phyloP scores from a whole-genome alignment of 35 echinoderm and acorn worm genomes.

The Patiria miniata region DNA sequence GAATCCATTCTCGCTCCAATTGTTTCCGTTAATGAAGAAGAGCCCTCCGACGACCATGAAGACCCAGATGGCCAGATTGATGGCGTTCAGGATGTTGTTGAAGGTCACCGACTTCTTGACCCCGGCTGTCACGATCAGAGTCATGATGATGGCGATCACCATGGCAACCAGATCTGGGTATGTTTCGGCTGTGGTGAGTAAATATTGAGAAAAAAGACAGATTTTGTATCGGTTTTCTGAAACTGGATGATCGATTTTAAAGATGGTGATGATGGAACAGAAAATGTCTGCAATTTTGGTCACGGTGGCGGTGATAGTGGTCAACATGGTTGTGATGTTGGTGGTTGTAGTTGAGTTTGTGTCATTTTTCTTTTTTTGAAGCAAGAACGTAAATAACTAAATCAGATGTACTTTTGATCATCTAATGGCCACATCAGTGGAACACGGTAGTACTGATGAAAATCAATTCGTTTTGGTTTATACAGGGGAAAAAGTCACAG shows the following conservation, averaged over 20 bases:
- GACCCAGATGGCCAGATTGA: constrained; percentile 91
- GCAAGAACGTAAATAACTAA: no score
- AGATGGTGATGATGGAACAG: no score
- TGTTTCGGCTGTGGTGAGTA: constrained; percentile 63
- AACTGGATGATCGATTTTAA: no score
- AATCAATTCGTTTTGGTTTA: no score
- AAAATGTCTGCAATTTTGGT: not conserved
- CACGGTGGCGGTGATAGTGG: not conserved
- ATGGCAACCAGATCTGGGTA: constrained; percentile 92
- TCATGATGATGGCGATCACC: constrained; percentile 74
- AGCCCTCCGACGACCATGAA: constrained; percentile 87
- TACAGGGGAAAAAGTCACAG: no score
- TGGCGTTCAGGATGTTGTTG: constrained; percentile 89
- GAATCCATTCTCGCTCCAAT: constrained; percentile 79
- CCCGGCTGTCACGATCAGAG: constrained; percentile 77
- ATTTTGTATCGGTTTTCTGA: no score
- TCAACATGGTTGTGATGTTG: no score
- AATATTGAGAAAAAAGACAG: not conserved
- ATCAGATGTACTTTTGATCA: no score
- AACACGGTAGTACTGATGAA: no score
- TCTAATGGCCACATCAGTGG: no score
- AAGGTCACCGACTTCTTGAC: constrained; percentile 91
- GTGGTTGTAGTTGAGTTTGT: no score
- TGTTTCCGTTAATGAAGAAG: constrained; percentile 74
- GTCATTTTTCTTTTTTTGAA: no score